A percentile compares a stretch with the other conserved stretches of the same genome.
These are phyloP conservation scores for Athene noctua DNA, from an alignment of 2,113 vertebrate genomes.

Conservation along the genomic window DNA sequence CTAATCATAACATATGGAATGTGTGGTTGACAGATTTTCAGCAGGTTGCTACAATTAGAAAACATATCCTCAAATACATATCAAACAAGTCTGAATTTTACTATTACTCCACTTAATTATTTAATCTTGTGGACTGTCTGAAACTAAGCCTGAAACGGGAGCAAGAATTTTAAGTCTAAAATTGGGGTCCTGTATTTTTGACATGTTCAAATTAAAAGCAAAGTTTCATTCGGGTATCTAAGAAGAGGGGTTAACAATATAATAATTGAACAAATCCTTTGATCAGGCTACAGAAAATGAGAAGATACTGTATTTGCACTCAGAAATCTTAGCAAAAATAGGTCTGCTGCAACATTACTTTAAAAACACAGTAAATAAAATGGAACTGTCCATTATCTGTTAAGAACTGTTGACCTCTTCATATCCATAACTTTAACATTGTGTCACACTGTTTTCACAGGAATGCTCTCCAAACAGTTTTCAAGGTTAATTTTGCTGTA, in stretches of 20 bases:
- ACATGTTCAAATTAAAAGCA: neutral
- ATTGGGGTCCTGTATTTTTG: neutral
- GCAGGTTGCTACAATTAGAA: neutral
- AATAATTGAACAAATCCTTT: neutral
- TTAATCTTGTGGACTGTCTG: neutral
- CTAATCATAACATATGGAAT: neutral
- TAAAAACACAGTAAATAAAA: neutral
- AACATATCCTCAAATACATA: neutral
- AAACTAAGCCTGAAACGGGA: neutral
- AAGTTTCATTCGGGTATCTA: no score
- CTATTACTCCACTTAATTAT: neutral
- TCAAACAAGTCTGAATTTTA: neutral
- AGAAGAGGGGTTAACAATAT: neutral
- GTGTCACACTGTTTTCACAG: slow-evolving; percentile 53
- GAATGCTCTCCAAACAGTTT: slow-evolving; percentile 46
- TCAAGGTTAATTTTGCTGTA: slow-evolving; percentile 63
- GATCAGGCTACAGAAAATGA: neutral
- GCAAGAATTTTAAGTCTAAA: neutral
- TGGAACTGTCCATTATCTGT: neutral
- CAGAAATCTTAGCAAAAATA: neutral
- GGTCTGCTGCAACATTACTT: neutral
- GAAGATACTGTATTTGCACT: neutral
- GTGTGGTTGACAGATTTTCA: neutral
- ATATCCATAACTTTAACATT: slow-evolving; percentile 41
- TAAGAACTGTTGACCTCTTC: slow-evolving; percentile 35